phyloP scores from a whole-genome alignment of 2,113 vertebrate genomes.

The Camelus dromedarius region DNA sequence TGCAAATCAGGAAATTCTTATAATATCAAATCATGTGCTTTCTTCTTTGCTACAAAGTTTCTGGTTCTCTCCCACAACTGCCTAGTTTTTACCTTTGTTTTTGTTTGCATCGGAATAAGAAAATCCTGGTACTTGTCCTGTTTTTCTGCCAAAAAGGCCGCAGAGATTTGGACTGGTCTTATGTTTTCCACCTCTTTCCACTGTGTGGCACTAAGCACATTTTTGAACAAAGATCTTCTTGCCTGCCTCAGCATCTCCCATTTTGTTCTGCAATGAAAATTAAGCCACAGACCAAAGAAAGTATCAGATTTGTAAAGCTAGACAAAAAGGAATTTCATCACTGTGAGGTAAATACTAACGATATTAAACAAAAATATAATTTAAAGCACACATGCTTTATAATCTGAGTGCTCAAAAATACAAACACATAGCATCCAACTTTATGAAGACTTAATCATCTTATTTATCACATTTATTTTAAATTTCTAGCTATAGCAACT shows the following conservation, averaged over 20 bases:
- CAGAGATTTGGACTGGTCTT: slow-evolving; percentile 91
- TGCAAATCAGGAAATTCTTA: neutral
- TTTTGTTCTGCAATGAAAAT: slow-evolving; percentile 73
- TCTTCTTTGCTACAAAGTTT: neutral
- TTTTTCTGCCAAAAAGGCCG: slow-evolving; percentile 89
- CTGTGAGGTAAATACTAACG: slow-evolving; percentile 4
- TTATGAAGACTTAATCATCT: slow-evolving; percentile 38
- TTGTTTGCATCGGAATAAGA: slow-evolving; percentile 92
- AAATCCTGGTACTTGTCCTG: slow-evolving; percentile 89
- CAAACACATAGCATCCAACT: neutral
- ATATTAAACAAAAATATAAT: slow-evolving; percentile 19
- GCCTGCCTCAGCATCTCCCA: slow-evolving; percentile 88
- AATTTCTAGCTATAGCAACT: slow-evolving; percentile 35
- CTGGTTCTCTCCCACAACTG: neutral
- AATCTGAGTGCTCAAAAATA: slow-evolving; percentile 30
- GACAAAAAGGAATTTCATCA: neutral
- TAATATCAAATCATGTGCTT: neutral
- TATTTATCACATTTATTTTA: neutral
- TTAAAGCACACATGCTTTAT: slow-evolving; percentile 7
- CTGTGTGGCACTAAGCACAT: slow-evolving; percentile 90
- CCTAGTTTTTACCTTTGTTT: slow-evolving; percentile 88
- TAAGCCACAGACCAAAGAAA: slow-evolving; percentile 57
- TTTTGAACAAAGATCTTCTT: slow-evolving; percentile 91
- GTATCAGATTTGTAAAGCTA: slow-evolving; percentile 19
- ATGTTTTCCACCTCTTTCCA: slow-evolving; percentile 90